A percentile compares a stretch with the other conserved stretches of the same genome.
Evolutionary conservation across 2,797 vertebrate genomes (phyloP).

Genomic region (Austrolebias charrua): DNA sequence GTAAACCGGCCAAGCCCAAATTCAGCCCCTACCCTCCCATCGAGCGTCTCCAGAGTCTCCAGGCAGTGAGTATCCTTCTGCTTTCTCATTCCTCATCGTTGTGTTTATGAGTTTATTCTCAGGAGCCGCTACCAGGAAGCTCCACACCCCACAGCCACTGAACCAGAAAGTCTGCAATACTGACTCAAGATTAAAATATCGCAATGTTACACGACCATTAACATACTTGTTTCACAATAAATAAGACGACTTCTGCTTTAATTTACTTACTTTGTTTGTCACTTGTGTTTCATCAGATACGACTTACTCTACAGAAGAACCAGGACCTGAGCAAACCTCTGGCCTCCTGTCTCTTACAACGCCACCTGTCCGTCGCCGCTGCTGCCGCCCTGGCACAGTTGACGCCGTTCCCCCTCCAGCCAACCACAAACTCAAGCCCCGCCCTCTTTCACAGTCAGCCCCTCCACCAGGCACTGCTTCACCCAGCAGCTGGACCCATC

Average conservation of each 20-base stretch:
- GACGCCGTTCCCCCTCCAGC: constrained; percentile 84
- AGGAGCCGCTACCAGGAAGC: constrained; percentile 37
- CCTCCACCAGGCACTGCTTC: constrained; percentile 85
- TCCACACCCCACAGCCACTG: constrained; percentile 17
- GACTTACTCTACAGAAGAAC: constrained; percentile 87
- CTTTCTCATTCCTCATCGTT: constrained; percentile 23
- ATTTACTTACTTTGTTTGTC: neutral
- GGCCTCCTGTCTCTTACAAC: constrained; percentile 85
- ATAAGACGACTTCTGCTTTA: constrained; percentile 1
- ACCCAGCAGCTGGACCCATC: constrained; percentile 86
- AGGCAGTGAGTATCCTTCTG: constrained; percentile 83
- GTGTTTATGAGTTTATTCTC: constrained; percentile 31
- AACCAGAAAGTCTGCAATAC: constrained; percentile 9
- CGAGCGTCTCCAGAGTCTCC: constrained; percentile 84
- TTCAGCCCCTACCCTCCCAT: constrained; percentile 94
- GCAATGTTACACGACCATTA: neutral
- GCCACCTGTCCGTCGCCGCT: constrained; percentile 79
- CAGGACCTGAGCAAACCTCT: constrained; percentile 85
- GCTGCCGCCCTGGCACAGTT: constrained; percentile 83
- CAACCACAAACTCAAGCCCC: constrained; percentile 80
- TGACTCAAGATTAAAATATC: constrained; percentile 9
- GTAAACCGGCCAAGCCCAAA: constrained; percentile 98
- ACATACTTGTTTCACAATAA: constrained; percentile 20
- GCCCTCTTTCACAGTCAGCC: constrained; percentile 86
- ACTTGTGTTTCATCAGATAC: constrained; percentile 77